A percentile compares a stretch with the other conserved stretches of the same genome.
Conservation (phyloP, 2,888 invertebrate genomes). For the Lepetodrilus schrolli region DNA sequence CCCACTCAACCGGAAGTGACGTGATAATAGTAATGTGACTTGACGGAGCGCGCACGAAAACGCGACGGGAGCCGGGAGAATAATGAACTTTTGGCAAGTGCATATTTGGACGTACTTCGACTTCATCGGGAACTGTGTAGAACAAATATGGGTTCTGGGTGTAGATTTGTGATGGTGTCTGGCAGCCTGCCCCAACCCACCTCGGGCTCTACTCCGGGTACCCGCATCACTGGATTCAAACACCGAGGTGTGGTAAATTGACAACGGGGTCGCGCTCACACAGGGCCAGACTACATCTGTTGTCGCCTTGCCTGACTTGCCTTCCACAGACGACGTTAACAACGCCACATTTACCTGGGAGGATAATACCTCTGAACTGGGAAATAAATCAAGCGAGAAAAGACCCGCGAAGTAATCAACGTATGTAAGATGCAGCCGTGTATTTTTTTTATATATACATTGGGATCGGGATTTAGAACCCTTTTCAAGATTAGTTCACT, state of each 20-base stretch:
- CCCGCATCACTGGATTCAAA: background rate
- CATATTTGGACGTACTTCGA: conserved; percentile 3
- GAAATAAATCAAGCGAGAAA: background rate
- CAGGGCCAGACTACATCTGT: background rate
- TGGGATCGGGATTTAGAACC: no score
- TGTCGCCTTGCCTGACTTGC: background rate
- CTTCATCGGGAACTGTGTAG: conserved; percentile 13
- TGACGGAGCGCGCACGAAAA: background rate
- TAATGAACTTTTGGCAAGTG: background rate
- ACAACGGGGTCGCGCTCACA: background rate
- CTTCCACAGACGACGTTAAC: background rate
- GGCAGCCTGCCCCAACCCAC: background rate
- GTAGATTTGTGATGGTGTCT: background rate
- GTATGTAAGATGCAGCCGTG: no score
- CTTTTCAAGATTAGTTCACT: no score
- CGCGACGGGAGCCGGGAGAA: background rate
- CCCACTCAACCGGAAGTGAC: conserved; percentile 15
- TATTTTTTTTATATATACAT: no score
- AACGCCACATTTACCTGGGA: conserved; percentile 4
- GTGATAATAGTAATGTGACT: background rate
- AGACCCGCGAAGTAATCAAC: background rate
- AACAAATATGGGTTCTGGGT: conserved; percentile 3
- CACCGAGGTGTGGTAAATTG: background rate
- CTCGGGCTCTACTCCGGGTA: background rate
- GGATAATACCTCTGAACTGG: background rate